Evolutionary conservation across 1,140 invertebrate species (phyloP).

Genomic region (Lordiphosa collinella): DNA sequence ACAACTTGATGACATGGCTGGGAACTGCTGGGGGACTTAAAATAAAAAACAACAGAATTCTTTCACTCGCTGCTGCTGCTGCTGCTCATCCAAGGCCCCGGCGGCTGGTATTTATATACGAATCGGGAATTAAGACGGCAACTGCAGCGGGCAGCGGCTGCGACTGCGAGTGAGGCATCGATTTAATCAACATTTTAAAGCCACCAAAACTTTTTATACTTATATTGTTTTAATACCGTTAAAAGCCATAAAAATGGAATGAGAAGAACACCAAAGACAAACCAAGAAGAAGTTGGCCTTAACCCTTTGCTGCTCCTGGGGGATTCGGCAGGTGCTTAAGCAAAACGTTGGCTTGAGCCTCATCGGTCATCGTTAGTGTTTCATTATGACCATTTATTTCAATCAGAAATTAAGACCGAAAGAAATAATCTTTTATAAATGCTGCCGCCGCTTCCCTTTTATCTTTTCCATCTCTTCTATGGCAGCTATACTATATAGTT

Average conservation of each 20-base stretch:
- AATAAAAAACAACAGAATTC: background rate
- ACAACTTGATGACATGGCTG: conserved; percentile 45
- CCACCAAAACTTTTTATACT: conserved; percentile 1
- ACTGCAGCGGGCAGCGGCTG: background rate
- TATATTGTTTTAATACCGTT: conserved; percentile 33
- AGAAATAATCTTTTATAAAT: too few relatives aligned
- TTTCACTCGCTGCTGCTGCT: conserved; percentile 26
- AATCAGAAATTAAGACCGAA: too few relatives aligned
- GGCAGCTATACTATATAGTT: too few relatives aligned
- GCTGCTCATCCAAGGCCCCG: conserved; percentile 19
- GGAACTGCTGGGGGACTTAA: background rate
- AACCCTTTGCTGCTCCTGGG: background rate
- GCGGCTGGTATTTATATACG: conserved; percentile 64
- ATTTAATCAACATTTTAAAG: conserved; percentile 45
- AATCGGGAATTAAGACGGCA: background rate
- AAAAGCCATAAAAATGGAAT: conserved; percentile 7
- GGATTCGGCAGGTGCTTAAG: too few relatives aligned
- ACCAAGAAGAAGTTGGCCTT: background rate
- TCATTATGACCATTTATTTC: too few relatives aligned
- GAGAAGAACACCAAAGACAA: conserved; percentile 8
- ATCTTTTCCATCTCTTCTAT: too few relatives aligned
- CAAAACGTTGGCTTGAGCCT: too few relatives aligned
- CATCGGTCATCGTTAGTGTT: too few relatives aligned
- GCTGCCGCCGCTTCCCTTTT: too few relatives aligned
- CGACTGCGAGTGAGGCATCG: conserved; percentile 23